Conservation (phyloP, 2,113 vertebrate genomes). For the Brachyistius frenatus region DNA sequence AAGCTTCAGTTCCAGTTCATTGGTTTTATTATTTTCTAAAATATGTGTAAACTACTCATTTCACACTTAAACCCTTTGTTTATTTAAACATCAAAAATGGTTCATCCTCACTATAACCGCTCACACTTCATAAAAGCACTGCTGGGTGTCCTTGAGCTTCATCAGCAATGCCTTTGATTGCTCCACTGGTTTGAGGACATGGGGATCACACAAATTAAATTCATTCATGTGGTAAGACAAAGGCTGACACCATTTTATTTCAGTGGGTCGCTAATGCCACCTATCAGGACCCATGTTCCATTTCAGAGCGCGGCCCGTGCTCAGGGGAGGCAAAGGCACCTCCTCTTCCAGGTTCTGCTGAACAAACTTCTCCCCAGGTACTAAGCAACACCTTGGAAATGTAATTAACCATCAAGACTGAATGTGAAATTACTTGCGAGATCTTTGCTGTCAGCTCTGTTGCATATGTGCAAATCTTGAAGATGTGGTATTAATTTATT, state of each 20-base stretch:
- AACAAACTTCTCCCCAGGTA: slow-evolving; percentile 65
- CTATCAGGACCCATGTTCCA: slow-evolving; percentile 68
- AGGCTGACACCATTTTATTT: slow-evolving; percentile 75
- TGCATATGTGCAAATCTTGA: slow-evolving; percentile 21
- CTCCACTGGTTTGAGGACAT: slow-evolving; percentile 64
- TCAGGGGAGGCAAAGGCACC: slow-evolving; percentile 71
- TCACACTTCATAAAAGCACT: slow-evolving; percentile 29
- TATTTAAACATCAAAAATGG: slow-evolving; percentile 5
- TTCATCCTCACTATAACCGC: neutral
- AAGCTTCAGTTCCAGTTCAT: slow-evolving; percentile 4
- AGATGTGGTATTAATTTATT: slow-evolving; percentile 13
- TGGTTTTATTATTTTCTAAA: slow-evolving; percentile 8
- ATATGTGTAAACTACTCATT: slow-evolving; percentile 5
- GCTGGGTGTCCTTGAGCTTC: slow-evolving; percentile 66
- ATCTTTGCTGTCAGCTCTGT: slow-evolving; percentile 36
- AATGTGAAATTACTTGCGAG: slow-evolving; percentile 54
- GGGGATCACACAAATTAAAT: slow-evolving; percentile 72
- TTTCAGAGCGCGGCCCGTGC: slow-evolving; percentile 48
- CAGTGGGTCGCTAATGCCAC: slow-evolving; percentile 61
- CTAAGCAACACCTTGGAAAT: slow-evolving; percentile 69
- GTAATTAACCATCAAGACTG: slow-evolving; percentile 70
- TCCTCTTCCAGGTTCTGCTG: slow-evolving; percentile 45
- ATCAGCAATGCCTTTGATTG: slow-evolving; percentile 61
- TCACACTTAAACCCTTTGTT: slow-evolving; percentile 3
- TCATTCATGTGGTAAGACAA: slow-evolving; percentile 75